Base-by-base conservation (phyloP, 1,140 invertebrate species). In the Scylla paramamosain region DNA sequence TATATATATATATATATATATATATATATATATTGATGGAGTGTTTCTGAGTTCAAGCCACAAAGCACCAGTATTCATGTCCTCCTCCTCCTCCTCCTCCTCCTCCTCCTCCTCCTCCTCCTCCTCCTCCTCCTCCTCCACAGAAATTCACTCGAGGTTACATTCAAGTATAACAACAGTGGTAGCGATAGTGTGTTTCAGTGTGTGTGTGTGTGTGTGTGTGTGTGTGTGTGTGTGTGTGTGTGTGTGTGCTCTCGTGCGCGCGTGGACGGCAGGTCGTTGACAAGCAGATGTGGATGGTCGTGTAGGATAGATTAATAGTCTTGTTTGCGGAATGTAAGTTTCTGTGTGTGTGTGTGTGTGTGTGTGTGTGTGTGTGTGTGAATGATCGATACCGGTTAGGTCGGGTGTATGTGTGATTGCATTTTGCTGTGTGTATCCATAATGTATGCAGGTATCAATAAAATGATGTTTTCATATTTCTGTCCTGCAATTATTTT, bases 1-100 rank as follows among this genome's bases (percentile, higher is more conserved):
- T 88, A 88, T 88, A 88, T 88, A 88, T 88, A 88, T 88, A 88
- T 88, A 88, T 88, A 88, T 88, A 88, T 88, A 32, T 88, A 88
- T 88, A 88, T 88, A 88, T 88, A 32, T 88, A 32, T 31, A 88
- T 88, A 45, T 45, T 7, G 3, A 14, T 29, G 28, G 25, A 2
- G 32, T 16, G n/a, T 12, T 59, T 48, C 14, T 12, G 52, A 59
- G 0, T 59, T 59, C 52, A 59, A 59, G 52, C 52, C 52, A 20
- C 52, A 59, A 20, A 59, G 52, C 52, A 59, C 52, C 16, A 59
- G 10, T 59, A 59, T 59, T 59, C 52, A 59, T 59, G 52, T 59
- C 10, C 52, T 59, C 52, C 52, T 59, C 52, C 52, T 59, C 52
- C 52, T 59, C 52, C 52, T 59, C 52, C 31, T 67, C 10, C 48